Evolutionary conservation across 2,113 vertebrate species (phyloP).

Genomic region (Empidonax alnorum): DNA sequence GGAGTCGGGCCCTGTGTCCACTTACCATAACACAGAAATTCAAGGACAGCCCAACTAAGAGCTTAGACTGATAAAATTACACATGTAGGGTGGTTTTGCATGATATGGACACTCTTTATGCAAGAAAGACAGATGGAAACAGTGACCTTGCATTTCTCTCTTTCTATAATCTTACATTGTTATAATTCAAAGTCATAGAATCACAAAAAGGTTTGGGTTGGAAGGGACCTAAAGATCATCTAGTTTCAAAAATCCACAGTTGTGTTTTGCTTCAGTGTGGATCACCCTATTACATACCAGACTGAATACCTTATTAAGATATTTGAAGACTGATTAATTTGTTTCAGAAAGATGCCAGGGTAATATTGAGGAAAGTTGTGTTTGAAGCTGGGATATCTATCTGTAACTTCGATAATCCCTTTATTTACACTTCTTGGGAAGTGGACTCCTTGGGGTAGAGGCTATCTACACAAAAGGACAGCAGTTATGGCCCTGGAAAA

Average conservation of each 20-base stretch:
- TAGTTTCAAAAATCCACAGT: neutral
- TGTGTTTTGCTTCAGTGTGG: neutral
- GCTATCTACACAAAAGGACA: neutral
- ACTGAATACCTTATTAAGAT: neutral
- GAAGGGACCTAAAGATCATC: neutral
- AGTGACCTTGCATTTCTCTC: neutral
- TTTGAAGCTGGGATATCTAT: neutral
- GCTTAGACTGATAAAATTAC: neutral
- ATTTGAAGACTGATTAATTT: neutral
- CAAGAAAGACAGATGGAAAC: neutral
- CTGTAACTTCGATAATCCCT: neutral
- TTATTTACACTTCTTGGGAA: neutral
- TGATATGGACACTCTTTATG: neutral
- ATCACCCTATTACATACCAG: neutral
- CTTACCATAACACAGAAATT: neutral
- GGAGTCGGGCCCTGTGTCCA: fast-evolving
- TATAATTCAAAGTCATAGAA: neutral
- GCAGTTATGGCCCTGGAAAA: neutral
- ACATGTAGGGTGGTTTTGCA: neutral
- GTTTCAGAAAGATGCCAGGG: neutral
- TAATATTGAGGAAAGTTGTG: neutral
- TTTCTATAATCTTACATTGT: neutral
- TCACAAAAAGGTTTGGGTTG: neutral
- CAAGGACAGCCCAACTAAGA: neutral
- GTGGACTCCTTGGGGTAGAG: neutral